These are phyloP conservation scores for Axea sp. DNA, from an alignment of 2,888 invertebrate genomes.

Conservation along the genomic window DNA sequence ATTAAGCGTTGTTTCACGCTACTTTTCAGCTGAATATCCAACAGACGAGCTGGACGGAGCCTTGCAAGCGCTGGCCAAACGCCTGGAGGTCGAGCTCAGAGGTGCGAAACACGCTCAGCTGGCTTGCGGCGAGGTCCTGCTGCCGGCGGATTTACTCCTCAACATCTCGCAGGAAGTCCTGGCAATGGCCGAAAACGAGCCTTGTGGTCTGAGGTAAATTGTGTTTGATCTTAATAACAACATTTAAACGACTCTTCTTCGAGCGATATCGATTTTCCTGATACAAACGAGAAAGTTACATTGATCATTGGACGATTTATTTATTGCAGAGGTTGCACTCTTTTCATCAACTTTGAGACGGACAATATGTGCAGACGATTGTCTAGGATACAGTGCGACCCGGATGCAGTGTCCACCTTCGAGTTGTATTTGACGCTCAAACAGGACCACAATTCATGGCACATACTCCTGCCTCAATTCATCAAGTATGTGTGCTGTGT, in stretches of 20 bases:
- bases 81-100: slow-evolving; percentile 88
- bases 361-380: slow-evolving; percentile 85
- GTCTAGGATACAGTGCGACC: slow-evolving; percentile 92
- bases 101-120: slow-evolving; percentile 90
- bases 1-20: slow-evolving; percentile 8
- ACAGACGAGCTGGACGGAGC: slow-evolving; percentile 81
- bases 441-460: slow-evolving; percentile 93
- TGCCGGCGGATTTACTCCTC: slow-evolving; percentile 90
- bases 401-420: slow-evolving; percentile 92
- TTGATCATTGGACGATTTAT: no score
- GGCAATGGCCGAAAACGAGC: slow-evolving; percentile 91
- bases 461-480: slow-evolving; percentile 91
- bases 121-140: slow-evolving; percentile 90
- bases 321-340: slow-evolving; percentile 85
- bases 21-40: slow-evolving; percentile 78
- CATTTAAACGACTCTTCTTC: no score
- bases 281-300: no score
- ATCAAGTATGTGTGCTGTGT: slow-evolving; percentile 95
- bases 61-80: slow-evolving; percentile 85
- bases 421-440: slow-evolving; percentile 93
- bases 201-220: slow-evolving; percentile 88
- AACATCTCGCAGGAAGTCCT: slow-evolving; percentile 90
- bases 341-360: slow-evolving; percentile 90
- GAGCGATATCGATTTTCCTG: slow-evolving; percentile 1
- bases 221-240: no score